phyloP scores from a whole-genome alignment of 2,888 invertebrate species.

The Chrysolina haemoptera region DNA sequence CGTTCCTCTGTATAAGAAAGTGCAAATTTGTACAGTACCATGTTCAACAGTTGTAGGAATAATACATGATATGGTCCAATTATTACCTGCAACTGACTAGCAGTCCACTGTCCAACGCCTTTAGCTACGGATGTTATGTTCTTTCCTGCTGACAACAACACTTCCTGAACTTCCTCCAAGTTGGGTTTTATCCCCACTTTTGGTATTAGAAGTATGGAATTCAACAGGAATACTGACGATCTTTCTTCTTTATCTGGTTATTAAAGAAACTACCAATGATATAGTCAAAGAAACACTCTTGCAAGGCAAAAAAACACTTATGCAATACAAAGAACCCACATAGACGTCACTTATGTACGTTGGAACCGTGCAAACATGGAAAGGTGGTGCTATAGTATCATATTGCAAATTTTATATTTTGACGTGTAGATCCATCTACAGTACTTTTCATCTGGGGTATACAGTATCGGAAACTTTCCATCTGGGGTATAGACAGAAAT shows the following conservation, averaged over 20 bases:
- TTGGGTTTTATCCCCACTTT: constrained; percentile 90
- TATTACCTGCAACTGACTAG: constrained; percentile 74
- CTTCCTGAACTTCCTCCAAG: constrained; percentile 92
- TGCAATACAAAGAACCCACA: no score
- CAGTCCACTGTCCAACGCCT: constrained; percentile 94
- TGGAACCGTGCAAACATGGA: no score
- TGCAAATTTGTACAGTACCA: neutral
- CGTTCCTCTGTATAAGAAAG: no score
- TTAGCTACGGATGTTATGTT: constrained; percentile 89
- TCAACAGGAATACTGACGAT: constrained; percentile 84
- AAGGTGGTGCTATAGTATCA: no score
- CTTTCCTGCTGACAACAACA: constrained; percentile 85
- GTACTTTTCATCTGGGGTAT: no score
- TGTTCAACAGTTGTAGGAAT: neutral
- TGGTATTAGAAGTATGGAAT: constrained; percentile 89
- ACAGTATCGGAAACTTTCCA: no score
- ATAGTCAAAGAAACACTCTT: no score
- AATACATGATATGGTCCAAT: neutral
- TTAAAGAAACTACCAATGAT: neutral
- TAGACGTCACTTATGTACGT: no score
- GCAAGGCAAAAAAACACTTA: neutral
- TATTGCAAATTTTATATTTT: no score
- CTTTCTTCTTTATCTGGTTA: constrained; percentile 63
- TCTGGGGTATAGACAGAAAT: no score
- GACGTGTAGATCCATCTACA: no score